A percentile compares a stretch with the other conserved stretches of the same genome.
These are phyloP conservation scores for Elysia crispata DNA, from an alignment of 2,888 invertebrate genomes.

Conservation along the genomic window DNA sequence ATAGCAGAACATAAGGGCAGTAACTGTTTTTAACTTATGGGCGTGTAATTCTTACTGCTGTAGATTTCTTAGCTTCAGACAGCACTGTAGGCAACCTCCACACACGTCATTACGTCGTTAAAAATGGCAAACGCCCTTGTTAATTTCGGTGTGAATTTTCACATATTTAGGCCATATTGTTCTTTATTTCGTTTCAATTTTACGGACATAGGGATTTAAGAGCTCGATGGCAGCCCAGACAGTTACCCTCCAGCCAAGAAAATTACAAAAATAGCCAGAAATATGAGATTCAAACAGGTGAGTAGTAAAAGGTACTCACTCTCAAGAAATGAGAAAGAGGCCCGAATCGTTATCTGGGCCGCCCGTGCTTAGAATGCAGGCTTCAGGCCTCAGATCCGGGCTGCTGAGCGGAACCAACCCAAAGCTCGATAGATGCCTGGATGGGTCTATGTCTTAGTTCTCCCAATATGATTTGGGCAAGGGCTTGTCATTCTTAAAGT, in stretches of 20 bases:
- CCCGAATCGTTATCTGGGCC: constrained; percentile 20
- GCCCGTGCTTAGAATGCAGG: background rate
- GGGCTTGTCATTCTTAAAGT: too few species aligned
- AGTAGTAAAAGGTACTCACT: constrained; percentile 41
- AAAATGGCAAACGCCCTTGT: constrained; percentile 51
- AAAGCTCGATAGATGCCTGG: too few species aligned
- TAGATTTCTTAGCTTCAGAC: too few species aligned
- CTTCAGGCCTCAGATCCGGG: background rate
- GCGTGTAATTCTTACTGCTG: too few species aligned
- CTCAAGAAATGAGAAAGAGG: constrained; percentile 27
- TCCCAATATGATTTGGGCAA: too few species aligned
- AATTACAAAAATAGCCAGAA: background rate
- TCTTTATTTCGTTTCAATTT: constrained; percentile 26
- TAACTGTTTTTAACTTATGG: too few species aligned
- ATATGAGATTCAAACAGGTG: constrained; percentile 50
- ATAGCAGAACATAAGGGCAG: too few species aligned
- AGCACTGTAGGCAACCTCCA: too few species aligned
- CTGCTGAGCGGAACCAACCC: background rate
- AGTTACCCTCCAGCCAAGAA: constrained; percentile 27
- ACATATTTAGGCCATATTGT: constrained; percentile 20
- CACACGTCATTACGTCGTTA: too few species aligned
- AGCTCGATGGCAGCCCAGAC: constrained; percentile 14
- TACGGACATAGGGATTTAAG: background rate
- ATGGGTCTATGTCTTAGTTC: too few species aligned
- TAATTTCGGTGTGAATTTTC: constrained; percentile 45